These are phyloP conservation scores for Caenorhabditis drosophilae DNA, from an alignment of 2,888 invertebrate genomes.

Conservation along the genomic window DNA sequence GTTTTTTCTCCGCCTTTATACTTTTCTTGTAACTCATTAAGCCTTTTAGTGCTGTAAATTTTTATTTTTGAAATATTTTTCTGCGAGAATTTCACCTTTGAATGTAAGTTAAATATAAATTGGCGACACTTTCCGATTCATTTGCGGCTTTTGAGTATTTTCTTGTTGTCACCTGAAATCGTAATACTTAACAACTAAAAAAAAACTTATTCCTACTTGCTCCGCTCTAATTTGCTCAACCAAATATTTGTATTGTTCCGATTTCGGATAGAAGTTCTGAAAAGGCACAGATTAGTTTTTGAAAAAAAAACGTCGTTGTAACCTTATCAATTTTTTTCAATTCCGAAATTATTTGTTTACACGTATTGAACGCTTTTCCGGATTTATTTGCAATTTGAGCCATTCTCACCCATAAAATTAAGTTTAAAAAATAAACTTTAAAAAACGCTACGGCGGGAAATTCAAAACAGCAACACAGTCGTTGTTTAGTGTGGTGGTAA, in stretches of 20 bases:
- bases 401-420: no score
- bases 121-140: slow-evolving; percentile 58
- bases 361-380: slow-evolving; percentile 49
- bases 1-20: slow-evolving; percentile 61
- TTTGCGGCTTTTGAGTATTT: slow-evolving; percentile 54
- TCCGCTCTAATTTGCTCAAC: slow-evolving; percentile 52
- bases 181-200: background rate
- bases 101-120: slow-evolving; percentile 60
- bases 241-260: slow-evolving; percentile 50
- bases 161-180: slow-evolving; percentile 42
- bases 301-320: slow-evolving; percentile 4
- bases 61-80: background rate
- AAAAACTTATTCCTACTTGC: slow-evolving; percentile 23
- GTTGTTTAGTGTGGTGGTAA: no score
- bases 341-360: slow-evolving; percentile 52
- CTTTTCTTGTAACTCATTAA: slow-evolving; percentile 53
- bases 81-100: slow-evolving; percentile 34
- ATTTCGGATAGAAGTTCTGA: slow-evolving; percentile 44
- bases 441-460: no score
- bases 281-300: background rate
- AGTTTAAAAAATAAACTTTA: no score
- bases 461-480: no score
- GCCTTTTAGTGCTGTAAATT: slow-evolving; percentile 43
- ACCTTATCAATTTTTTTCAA: slow-evolving; percentile 57
- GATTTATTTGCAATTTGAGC: no score